These are phyloP conservation scores for Rotaria socialis DNA, from an alignment of 2,888 invertebrate species.

Conservation along the genomic window DNA sequence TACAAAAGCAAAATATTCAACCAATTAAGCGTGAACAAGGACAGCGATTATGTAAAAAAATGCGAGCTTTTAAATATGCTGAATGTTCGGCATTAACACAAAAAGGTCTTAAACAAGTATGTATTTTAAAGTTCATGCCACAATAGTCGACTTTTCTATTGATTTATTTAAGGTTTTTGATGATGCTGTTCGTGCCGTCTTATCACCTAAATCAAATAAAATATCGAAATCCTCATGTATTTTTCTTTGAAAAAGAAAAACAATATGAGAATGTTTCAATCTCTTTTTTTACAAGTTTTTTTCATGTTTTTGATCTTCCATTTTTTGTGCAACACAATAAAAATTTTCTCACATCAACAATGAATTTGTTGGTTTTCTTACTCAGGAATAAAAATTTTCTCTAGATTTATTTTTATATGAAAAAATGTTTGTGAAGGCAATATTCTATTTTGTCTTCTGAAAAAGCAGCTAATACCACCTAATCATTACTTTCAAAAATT, in stretches of 20 bases:
- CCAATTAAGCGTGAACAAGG: slow-evolving; percentile 96
- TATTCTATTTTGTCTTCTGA: neutral
- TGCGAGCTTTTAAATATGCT: slow-evolving; percentile 95
- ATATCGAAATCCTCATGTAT: neutral
- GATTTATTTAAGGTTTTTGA: neutral
- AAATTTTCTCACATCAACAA: neutral
- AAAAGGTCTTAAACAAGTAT: slow-evolving; percentile 90
- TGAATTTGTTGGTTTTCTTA: neutral
- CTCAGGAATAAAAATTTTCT: neutral
- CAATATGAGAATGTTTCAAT: slow-evolving; percentile 6
- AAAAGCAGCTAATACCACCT: no score
- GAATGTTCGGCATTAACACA: slow-evolving; percentile 98
- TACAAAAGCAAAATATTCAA: slow-evolving; percentile 64
- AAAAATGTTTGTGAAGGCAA: neutral
- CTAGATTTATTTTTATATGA: neutral
- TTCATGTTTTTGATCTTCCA: neutral
- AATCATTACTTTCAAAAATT: no score
- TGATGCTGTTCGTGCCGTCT: slow-evolving; percentile 3
- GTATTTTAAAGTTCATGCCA: neutral
- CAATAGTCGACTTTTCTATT: neutral
- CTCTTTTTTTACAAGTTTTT: neutral
- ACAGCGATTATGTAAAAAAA: slow-evolving; percentile 94
- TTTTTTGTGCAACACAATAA: neutral
- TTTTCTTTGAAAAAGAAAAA: neutral
- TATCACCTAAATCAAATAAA: slow-evolving; percentile 8